Conservation (phyloP, 2,888 invertebrate genomes). For the Stenotaenia linearis region DNA sequence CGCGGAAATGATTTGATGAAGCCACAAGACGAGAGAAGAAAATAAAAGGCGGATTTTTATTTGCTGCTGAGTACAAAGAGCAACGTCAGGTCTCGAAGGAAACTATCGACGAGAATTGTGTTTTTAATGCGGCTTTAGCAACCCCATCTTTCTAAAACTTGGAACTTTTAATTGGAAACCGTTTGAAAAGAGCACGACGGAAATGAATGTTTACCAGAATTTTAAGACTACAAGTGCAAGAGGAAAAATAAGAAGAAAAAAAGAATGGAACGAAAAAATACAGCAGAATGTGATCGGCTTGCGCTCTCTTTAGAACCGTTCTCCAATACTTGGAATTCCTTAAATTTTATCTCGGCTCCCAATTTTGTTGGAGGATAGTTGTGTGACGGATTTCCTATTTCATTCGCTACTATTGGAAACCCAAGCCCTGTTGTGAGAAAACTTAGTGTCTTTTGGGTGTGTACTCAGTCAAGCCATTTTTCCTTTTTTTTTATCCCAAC, state of each 20-base stretch:
- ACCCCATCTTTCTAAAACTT: not conserved
- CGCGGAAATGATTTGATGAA: constrained; percentile 12
- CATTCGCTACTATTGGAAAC: constrained; percentile 1
- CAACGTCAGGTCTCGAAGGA: not conserved
- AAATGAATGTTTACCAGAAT: constrained; percentile 3
- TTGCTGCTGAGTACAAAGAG: constrained; percentile 10
- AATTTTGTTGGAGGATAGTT: constrained; percentile 12
- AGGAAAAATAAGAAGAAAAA: not conserved
- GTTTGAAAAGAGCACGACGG: constrained; percentile 5
- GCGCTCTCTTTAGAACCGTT: not conserved
- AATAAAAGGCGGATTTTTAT: constrained; percentile 17
- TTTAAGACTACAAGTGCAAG: not conserved
- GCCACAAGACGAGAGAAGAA: constrained; percentile 13
- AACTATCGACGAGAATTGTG: constrained; percentile 9
- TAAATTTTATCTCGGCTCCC: constrained; percentile 19
- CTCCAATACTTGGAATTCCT: constrained; percentile 12
- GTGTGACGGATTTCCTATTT: constrained; percentile 7
- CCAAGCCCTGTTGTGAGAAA: not conserved
- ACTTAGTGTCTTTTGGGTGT: not conserved
- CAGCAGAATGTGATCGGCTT: constrained; percentile 9
- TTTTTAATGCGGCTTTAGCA: constrained; percentile 23
- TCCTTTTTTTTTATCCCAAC: not conserved
- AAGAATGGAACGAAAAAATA: not conserved
- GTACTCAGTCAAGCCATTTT: no score
- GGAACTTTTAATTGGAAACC: not conserved